Base-by-base conservation (phyloP, 2,113 vertebrate genomes). In the Motacilla tschutschensis region DNA sequence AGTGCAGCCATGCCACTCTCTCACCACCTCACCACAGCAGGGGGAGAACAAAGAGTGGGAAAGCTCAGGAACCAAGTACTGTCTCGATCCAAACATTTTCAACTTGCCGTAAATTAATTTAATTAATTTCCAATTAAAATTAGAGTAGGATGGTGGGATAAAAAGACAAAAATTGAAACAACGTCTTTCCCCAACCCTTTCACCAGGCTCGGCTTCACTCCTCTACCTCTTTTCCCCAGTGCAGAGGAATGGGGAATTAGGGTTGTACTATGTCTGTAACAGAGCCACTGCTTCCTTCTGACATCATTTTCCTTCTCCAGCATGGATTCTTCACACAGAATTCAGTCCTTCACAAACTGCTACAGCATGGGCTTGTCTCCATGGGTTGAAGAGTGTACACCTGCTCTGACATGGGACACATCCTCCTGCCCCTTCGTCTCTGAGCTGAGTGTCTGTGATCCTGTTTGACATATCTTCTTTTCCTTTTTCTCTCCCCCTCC, bases 1-100 rank as follows among this genome's bases (percentile, higher is more conserved):
- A 4, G 29, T 0, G 0, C 17, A 33, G 46, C 29, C n/a, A 10
- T 0, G 1, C 15, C 0, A 1, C 12, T 13, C 28, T 28, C 50
- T 19, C 25, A 4, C 11, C 13, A 19, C 10, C 2, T 7, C 35
- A 8, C 5, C 0, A 0, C 3, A 1, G 22, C 29, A 12, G 2
- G 1, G 13, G 8, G 4, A 59, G 25, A 38, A 18, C 21, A 26
- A 1, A 18, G n/a, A 18, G 5, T 7, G 5, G 29, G 24, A 43
- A 43, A 43, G 4, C 2, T 83, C 19, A 4, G 18, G 18, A 7
- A 8, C 3, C 21, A 13, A 2, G 16, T 19, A 11, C 22, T 20
- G 3, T 19, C 25, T 59, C 1, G 0, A 9, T 11, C 29, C 19
- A 46, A 72, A 46, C 8, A 26, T 14, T 14, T 75, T 50, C 1